Conservation (phyloP, 2,113 vertebrate species). For the Terrapene triunguis region DNA sequence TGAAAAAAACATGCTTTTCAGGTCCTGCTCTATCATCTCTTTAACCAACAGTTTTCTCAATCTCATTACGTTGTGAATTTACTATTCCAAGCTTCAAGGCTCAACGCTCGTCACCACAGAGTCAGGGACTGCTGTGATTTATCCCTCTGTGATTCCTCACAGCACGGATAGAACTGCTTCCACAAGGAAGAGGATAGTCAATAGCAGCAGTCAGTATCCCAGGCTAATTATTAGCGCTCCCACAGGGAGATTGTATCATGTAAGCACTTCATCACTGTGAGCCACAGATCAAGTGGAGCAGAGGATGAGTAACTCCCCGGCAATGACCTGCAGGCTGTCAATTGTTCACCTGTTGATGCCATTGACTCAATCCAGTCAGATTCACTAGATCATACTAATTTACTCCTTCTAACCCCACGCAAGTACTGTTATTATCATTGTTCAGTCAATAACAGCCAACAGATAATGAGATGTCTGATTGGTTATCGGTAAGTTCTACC, state of each 20-base stretch:
- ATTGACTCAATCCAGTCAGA: neutral
- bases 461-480: neutral
- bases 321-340: neutral
- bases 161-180: slow-evolving; percentile 4
- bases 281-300: neutral
- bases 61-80: slow-evolving; percentile 44
- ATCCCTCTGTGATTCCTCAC: neutral
- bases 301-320: neutral
- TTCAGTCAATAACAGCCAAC: neutral
- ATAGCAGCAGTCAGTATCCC: neutral
- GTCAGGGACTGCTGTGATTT: slow-evolving; percentile 33
- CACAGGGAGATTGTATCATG: neutral
- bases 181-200: neutral
- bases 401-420: neutral
- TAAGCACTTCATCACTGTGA: neutral
- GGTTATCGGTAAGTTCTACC: neutral
- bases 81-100: slow-evolving; percentile 25
- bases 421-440: neutral
- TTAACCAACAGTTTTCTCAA: slow-evolving; percentile 15
- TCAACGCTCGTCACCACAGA: slow-evolving; percentile 32
- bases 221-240: neutral
- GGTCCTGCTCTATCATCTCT: neutral
- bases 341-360: slow-evolving; percentile 13
- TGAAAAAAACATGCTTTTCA: slow-evolving; percentile 1
- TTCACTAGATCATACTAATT: neutral